Conservation (phyloP, 2,113 vertebrate genomes). For the Fregetta grallaria region DNA sequence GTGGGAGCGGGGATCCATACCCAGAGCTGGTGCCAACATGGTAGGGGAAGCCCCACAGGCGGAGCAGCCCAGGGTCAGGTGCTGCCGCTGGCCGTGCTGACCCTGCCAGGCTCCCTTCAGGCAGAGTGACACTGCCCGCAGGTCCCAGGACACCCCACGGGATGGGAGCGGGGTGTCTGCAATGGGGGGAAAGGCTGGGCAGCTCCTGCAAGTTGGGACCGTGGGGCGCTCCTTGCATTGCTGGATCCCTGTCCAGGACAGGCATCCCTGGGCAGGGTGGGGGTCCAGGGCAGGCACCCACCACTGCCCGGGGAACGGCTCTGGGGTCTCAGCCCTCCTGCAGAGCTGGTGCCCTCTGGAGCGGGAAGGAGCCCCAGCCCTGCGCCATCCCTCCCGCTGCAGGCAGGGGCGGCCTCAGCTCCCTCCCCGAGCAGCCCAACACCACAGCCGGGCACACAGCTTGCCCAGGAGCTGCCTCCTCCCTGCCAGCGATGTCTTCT, state of each 20-base stretch:
- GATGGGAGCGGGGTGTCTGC: not conserved
- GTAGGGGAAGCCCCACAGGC: not conserved
- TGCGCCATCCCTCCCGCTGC: not conserved
- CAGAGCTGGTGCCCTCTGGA: not conserved
- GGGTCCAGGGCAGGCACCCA: not conserved
- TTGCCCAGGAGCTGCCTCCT: not conserved
- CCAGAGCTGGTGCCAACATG: not conserved
- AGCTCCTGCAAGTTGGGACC: not conserved
- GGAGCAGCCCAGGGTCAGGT: fast-evolving
- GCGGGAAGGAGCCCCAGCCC: not conserved
- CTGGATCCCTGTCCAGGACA: not conserved
- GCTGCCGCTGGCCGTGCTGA: not conserved
- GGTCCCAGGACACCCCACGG: fast-evolving
- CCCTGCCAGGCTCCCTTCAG: not conserved
- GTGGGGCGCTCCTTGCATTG: fast-evolving
- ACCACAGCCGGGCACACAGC: not conserved
- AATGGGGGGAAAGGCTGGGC: not conserved
- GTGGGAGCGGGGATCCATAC: fast-evolving
- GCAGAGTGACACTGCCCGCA: not conserved
- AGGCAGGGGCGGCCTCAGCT: not conserved
- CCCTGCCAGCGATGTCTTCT: not conserved
- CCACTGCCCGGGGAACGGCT: not conserved
- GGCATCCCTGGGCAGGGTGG: fast-evolving
- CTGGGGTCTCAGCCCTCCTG: not conserved
- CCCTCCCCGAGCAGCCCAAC: not conserved